Conservation (phyloP, 1,140 invertebrate species). For the Vanessa atalanta region DNA sequence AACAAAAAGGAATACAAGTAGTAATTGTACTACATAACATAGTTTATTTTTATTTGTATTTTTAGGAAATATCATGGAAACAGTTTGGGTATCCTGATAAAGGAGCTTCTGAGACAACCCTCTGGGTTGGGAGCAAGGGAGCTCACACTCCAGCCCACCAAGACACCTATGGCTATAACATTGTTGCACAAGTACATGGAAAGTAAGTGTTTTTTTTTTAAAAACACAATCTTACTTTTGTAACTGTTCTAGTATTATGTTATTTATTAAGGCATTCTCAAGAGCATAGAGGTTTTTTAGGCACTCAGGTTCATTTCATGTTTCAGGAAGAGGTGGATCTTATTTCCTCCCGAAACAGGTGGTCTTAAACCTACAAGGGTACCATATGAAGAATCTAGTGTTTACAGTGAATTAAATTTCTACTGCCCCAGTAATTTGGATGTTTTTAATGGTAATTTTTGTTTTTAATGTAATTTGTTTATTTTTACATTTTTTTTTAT, state of each 20-base stretch:
- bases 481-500: neutral
- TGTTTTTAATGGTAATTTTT: conserved; percentile 63
- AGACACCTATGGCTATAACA: conserved; percentile 96
- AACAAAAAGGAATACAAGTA: neutral
- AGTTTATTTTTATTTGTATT: neutral
- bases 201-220: conserved; percentile 80
- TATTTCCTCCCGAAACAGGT: conserved; percentile 92
- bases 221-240: no score
- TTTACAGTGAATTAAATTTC: conserved; percentile 94
- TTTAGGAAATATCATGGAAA: conserved; percentile 86
- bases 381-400: conserved; percentile 98
- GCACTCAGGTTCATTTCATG: conserved; percentile 20
- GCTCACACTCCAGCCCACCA: conserved; percentile 96
- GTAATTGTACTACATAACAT: neutral
- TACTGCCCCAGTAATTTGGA: conserved; percentile 82
- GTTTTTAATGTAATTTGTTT: neutral
- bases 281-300: no score
- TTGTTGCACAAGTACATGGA: conserved; percentile 93
- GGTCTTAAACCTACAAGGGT: conserved; percentile 90
- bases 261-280: no score
- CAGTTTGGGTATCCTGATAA: conserved; percentile 88
- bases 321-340: conserved; percentile 93
- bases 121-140: conserved; percentile 94
- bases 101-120: conserved; percentile 86
- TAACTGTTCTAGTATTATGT: no score